Base-by-base conservation (phyloP, 53 echinoderm and acorn worm species). In the Temnopleurus reevesii region DNA sequence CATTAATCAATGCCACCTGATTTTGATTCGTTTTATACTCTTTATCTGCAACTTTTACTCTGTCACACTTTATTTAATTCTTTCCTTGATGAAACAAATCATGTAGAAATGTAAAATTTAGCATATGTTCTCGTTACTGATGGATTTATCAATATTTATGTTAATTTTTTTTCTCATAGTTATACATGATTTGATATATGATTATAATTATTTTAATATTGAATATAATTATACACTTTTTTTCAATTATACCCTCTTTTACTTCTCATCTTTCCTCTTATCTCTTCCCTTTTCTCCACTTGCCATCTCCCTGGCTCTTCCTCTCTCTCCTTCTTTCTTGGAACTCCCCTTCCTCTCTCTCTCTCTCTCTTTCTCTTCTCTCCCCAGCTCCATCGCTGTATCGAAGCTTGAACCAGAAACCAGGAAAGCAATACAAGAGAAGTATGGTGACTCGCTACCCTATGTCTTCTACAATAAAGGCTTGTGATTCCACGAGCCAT, bases 391-490 rank as follows among this genome's bases (percentile, higher is more conserved):
- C 28, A 84, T 97, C 55, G 93, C 95, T 6, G 93, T 97, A 31
- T 57, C 47, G 45, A 97, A 97, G 56, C 89, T 97, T 2, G 98
- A 97, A 89, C 92, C 92, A 76, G 95, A 97, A 12, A 76, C 95
- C 24, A 84, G 64, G 63, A 81, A 91, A 34, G 83, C 86, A 31
- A 91, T 97, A 29, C 79, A 81, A 54, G 91, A 93, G n/a, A 91
- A 91, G 41, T 93, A 94, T 82, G 98, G 95, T 53, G 95, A 95
- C 54, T 33, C 77, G 4, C 49, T 97, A 43, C 91, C 93, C 53
- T 91, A 81, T 7, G 95, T 97, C 17, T 97, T 93, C 90, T 97
- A 95, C 90, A 96, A 96, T 80, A 96, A 96, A 53, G 96, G 96
- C 51, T 90, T 96, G 89, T 96, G 86, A 95, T 76, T 71, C 23